Evolutionary conservation across 2,113 vertebrate genomes (phyloP), one percentile per base, ranked within the genome.

Genomic region (Pandion haliaetus): DNA sequence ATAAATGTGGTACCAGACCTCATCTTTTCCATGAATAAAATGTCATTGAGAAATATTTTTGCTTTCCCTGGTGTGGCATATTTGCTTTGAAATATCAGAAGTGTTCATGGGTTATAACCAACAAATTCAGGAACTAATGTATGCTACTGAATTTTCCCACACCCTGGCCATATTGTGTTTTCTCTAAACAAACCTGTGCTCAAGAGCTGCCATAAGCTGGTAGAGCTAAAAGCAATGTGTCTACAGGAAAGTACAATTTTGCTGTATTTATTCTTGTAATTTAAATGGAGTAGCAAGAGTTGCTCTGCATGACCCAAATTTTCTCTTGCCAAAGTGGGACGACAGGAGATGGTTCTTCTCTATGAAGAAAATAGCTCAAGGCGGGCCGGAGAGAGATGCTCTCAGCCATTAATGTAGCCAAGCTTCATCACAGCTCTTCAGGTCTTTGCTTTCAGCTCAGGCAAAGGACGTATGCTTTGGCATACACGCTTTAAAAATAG

Each of bases 171-270:
- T 80, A 90, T 92, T 95, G 83, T 93, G 77, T 94, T 97, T 93
- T 86, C 83, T 61, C 69, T 82, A 91, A 97, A 95, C 77, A 94
- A 88, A 95, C 65, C 81, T 82, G 65, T 88, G 88, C 80, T 88
- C 72, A 8, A 80, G 76, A 81, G 57, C 88, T 86, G 78, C 62
- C 82, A 69, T 57, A 80, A 87, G 44, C 79, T 96, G 82, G n/a
- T 40, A 38, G 34, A 67, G 42, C 65, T 86, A n/a, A 86, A 92
- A 95, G 31, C 69, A 52, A 3, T 2, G 42, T 40, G 69, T 77
- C 71, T 82, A 15, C 19, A 47, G 44, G 38, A 47, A 88, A 71
- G 79, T 13, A 57, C 20, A 49, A 0, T 74, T 61, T 78, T 57
- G 13, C 50, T 76, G 54, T 55, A 49, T 96, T 91, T 79, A 49